Evolutionary conservation across 2,797 vertebrate species (phyloP).

Genomic region (Danio tinwini): DNA sequence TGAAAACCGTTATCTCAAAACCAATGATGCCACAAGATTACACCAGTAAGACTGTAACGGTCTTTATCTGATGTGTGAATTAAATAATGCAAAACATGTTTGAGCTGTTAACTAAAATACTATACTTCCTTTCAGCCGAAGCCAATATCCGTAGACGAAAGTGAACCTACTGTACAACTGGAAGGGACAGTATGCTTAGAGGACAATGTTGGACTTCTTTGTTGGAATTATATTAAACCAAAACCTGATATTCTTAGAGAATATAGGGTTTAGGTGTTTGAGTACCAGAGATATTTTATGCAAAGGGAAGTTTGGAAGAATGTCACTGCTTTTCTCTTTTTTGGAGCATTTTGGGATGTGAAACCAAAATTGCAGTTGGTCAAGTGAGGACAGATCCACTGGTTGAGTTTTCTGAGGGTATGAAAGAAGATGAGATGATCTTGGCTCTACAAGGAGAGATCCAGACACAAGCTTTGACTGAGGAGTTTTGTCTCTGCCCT

Average conservation of each 20-base stretch:
- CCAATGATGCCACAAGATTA: constrained; percentile 81
- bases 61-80: neutral
- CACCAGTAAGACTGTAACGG: constrained; percentile 67
- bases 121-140: constrained; percentile 70
- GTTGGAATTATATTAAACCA: neutral
- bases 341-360: constrained; percentile 22
- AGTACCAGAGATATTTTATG: neutral
- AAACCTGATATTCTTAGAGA: neutral
- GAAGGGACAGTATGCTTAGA: constrained; percentile 31
- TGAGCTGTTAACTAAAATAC: neutral
- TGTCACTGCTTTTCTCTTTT: neutral
- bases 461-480: neutral
- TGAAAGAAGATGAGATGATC: neutral
- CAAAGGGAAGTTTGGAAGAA: neutral
- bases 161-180: constrained; percentile 62
- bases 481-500: neutral
- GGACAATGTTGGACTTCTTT: constrained; percentile 22
- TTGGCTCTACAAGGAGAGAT: neutral
- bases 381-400: neutral
- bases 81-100: neutral
- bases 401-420: neutral
- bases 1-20: constrained; percentile 78
- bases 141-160: constrained; percentile 69
- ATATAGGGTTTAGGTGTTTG: neutral
- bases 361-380: neutral